Percentiles rank a stretch among this genome's conserved stretches.
phyloP scores from a whole-genome alignment of 2,113 vertebrate genomes.

The Ochotona princeps region DNA sequence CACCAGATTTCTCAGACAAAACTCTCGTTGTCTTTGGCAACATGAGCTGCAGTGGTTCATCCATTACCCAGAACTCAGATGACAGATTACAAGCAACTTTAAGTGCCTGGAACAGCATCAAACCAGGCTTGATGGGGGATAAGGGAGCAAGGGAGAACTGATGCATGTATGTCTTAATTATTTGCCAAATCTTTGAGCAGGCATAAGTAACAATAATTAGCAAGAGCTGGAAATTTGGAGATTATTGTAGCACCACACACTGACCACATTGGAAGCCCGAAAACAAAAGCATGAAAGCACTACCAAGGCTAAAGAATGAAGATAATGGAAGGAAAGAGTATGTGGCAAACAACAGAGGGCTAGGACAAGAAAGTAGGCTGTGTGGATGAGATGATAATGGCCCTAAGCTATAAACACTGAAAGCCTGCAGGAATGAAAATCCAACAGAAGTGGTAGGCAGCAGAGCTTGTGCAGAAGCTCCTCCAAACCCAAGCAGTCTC shows the following conservation, averaged over 20 bases:
- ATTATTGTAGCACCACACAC: not conserved
- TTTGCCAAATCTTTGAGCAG: not conserved
- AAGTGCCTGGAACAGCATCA: not conserved
- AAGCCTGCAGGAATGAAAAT: not conserved
- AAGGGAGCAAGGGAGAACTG: not conserved
- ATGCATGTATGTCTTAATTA: not conserved
- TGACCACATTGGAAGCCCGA: not conserved
- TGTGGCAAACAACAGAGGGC: not conserved
- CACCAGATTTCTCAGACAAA: not conserved
- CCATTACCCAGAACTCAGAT: constrained; percentile 12
- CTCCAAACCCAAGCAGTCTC: not conserved
- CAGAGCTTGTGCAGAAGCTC: not conserved
- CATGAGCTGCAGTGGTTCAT: not conserved
- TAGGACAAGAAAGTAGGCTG: not conserved
- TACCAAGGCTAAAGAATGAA: not conserved
- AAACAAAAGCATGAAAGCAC: not conserved
- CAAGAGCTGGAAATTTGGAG: not conserved
- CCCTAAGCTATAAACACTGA: not conserved
- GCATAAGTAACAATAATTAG: not conserved
- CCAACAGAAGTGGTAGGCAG: not conserved
- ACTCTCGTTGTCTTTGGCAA: not conserved
- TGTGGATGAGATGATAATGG: not conserved
- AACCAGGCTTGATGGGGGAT: not conserved
- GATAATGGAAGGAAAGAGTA: not conserved
- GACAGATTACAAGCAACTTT: not conserved